A percentile compares a stretch with the other conserved stretches of the same genome.
These are phyloP conservation scores for Folsomia candida DNA, from an alignment of 2,888 invertebrate genomes.

Conservation along the genomic window DNA sequence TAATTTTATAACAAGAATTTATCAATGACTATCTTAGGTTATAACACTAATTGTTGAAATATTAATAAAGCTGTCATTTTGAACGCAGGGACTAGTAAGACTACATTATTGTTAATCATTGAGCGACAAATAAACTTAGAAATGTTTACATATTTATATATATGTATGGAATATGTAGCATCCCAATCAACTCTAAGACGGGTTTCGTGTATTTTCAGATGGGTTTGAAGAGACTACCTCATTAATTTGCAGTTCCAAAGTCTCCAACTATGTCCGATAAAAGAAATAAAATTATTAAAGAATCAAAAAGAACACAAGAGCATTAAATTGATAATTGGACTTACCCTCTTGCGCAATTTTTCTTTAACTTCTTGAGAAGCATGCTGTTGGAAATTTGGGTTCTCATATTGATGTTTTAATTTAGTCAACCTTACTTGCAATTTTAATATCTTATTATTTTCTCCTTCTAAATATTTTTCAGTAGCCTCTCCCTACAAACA, in stretches of 20 bases:
- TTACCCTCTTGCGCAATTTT: conserved; percentile 35
- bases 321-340: not conserved
- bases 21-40: too few relatives aligned
- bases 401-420: conserved; percentile 31
- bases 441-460: conserved; percentile 26
- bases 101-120: too few relatives aligned
- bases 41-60: too few relatives aligned
- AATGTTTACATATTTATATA: too few relatives aligned
- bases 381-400: conserved; percentile 30
- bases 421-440: conserved; percentile 32
- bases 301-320: not conserved
- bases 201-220: not conserved
- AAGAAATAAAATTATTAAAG: not conserved
- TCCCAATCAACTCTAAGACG: too few relatives aligned
- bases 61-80: too few relatives aligned
- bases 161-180: too few relatives aligned
- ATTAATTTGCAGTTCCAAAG: conserved; percentile 28
- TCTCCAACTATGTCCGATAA: conserved; percentile 30
- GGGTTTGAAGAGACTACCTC: conserved; percentile 14
- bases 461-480: not conserved
- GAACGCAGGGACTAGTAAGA: too few relatives aligned
- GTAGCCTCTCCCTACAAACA: conserved; percentile 14
- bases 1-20: too few relatives aligned
- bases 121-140: too few relatives aligned
- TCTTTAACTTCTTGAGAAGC: conserved; percentile 38